Base-by-base conservation (phyloP, 2,888 invertebrate species). In the Eutolmus rufibarbis region DNA sequence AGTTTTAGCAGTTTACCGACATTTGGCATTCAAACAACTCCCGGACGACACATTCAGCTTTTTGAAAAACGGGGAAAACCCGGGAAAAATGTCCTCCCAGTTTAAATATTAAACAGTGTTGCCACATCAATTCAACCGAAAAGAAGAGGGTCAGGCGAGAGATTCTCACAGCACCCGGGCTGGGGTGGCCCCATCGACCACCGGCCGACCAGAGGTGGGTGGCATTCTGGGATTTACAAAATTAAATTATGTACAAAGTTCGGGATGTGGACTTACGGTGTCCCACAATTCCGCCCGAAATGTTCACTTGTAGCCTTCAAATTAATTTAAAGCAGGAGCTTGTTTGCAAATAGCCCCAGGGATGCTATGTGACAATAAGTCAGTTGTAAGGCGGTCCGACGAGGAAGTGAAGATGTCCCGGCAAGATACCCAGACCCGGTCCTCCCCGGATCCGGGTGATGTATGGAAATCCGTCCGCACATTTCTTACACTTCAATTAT, bases 31-130 rank as follows among this genome's bases (percentile, higher is more conserved):
- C 87, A 86, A 87, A 87, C 88, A 87, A 88, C 40, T 87, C 86
- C 88, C 88, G 82, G 74, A 88, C 84, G 88, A 66, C 87, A 78
- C 88, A 88, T 88, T 88, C 74, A 14, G 84, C 57, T 87, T 79
- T 86, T 87, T 88, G 28, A 79, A n/a, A 46, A 56, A 77, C 78
- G 87, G 43, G 19, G 37, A 16, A 74, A 66, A 76, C 46, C 9
- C 84, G 51, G 37, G 66, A 76, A 77, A 81, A 86, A 56, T 82
- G 78, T 78, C 84, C 87, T 77, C 74, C 66, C 31, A 74, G 82
- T 88, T 88, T 88, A 88, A 88, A 88, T 88, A 88, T 88, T 88
- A 87, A 87, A 87, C 84, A 87, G 88, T 88, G 84, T 85, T 86
- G 79, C 88, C 84, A 86, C 77, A 78, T 66, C 84, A 57, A 84